Base-by-base conservation (phyloP, 2,113 vertebrate species). In the Larimichthys polyactis region DNA sequence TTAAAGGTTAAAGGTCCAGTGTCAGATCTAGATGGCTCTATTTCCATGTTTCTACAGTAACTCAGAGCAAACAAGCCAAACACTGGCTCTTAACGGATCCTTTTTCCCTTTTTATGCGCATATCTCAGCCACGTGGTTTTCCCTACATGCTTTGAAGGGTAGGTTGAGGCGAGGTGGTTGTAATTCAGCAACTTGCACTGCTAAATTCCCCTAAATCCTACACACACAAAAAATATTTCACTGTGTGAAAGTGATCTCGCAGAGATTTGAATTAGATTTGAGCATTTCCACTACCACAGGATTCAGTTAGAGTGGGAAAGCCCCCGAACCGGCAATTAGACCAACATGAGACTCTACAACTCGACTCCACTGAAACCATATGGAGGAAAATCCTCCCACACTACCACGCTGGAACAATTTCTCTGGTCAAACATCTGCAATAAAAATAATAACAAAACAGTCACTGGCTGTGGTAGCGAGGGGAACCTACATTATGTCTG, bases 341-440 rank as follows among this genome's bases (percentile, higher is more conserved):
- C 76, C 87, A 88, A 78, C 85, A 78, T 58, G 70, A 81, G 85
- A 64, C 83, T 81, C 73, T 75, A 59, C 77, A 88, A 88, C 75
- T 77, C 36, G 36, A 40, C 75, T 82, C 59, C 36, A 62, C 60
- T 83, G 57, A 87, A 88, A 87, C 79, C 80, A 40, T 79, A 85
- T 58, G 58, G 81, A 85, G 85, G 85, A 88, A 90, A 90, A 82
- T 87, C 72, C 78, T 87, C 87, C 82, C 80, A 80, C 87, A 76
- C 75, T 85, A 76, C 75, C 84, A 81, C 85, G 76, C 63, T 88
- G 83, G 90, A 92, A 90, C 81, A 79, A 82, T 87, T 90, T 86
- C 78, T 81, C 78, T 58, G 74, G 51, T 88, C 81, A 80, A 88
- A 81, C 73, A 80, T 92, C 87, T 88, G 82, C 79, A 85, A 83